Evolutionary conservation across 2,888 invertebrate genomes (phyloP).

Genomic region (Drosophila niveifrons): DNA sequence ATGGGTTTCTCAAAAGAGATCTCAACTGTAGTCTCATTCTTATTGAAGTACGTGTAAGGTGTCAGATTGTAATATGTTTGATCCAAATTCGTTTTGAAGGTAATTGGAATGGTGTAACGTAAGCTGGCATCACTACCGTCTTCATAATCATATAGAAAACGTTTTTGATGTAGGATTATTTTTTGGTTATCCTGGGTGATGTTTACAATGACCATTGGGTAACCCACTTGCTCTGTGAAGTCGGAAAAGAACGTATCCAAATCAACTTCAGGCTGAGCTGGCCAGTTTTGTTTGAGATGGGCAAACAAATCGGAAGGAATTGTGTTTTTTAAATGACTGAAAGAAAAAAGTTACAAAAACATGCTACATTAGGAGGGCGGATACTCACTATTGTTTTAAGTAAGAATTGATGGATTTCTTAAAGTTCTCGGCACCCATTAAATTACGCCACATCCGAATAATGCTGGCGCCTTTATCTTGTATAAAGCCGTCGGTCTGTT

Average conservation of each 20-base stretch:
- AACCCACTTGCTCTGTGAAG: slow-evolving; percentile 89
- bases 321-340: slow-evolving; percentile 82
- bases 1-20: slow-evolving; percentile 24
- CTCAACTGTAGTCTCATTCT: slow-evolving; percentile 6
- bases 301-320: slow-evolving; percentile 86
- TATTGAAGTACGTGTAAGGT: slow-evolving; percentile 64
- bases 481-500: slow-evolving; percentile 87
- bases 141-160: slow-evolving; percentile 64
- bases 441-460: slow-evolving; percentile 89
- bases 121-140: slow-evolving; percentile 64
- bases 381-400: slow-evolving; percentile 85
- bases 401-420: slow-evolving; percentile 87
- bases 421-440: slow-evolving; percentile 87
- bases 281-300: slow-evolving; percentile 84
- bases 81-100: slow-evolving; percentile 68
- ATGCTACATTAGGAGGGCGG: no score
- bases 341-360: neutral
- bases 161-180: slow-evolving; percentile 64
- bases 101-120: slow-evolving; percentile 80
- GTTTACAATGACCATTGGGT: slow-evolving; percentile 87
- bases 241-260: slow-evolving; percentile 84
- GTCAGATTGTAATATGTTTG: slow-evolving; percentile 40
- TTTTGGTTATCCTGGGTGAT: slow-evolving; percentile 16
- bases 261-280: slow-evolving; percentile 75
- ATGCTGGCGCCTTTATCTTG: slow-evolving; percentile 89